Conservation (phyloP, 1,140 invertebrate genomes). For the Formica exsecta region DNA sequence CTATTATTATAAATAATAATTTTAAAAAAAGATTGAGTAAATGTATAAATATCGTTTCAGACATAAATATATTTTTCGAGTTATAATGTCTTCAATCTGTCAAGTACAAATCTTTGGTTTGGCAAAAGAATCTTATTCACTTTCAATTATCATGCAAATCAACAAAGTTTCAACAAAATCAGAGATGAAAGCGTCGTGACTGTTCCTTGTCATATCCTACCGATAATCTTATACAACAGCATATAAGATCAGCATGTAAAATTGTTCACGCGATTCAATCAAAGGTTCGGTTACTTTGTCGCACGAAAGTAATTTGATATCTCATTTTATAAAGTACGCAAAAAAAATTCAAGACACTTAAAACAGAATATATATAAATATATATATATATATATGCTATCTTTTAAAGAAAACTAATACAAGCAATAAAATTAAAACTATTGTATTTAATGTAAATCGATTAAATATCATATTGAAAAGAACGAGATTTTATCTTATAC, state of each 20-base stretch:
- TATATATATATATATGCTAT: neutral
- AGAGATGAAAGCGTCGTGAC: conserved; percentile 40
- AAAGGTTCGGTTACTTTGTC: conserved; percentile 30
- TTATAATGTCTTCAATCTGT: neutral
- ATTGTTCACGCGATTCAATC: conserved; percentile 53
- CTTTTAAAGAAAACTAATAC: neutral
- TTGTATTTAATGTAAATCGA: neutral
- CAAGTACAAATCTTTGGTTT: neutral
- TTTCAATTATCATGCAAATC: conserved; percentile 33
- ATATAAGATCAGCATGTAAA: conserved; percentile 64
- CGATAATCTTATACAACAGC: conserved; percentile 68
- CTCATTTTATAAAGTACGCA: conserved; percentile 59
- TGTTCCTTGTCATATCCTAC: conserved; percentile 66
- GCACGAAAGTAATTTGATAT: conserved; percentile 61
- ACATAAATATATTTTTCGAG: neutral
- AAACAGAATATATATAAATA: neutral
- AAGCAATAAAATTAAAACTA: neutral
- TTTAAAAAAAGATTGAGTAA: neutral
- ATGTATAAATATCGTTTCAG: neutral
- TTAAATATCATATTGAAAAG: neutral
- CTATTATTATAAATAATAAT: neutral
- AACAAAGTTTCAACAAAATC: conserved; percentile 41
- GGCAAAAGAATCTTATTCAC: neutral
- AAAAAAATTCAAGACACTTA: conserved; percentile 41
- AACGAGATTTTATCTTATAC: neutral